phyloP scores from a whole-genome alignment of 2,888 invertebrate species.

The Hydraecia micacea region DNA sequence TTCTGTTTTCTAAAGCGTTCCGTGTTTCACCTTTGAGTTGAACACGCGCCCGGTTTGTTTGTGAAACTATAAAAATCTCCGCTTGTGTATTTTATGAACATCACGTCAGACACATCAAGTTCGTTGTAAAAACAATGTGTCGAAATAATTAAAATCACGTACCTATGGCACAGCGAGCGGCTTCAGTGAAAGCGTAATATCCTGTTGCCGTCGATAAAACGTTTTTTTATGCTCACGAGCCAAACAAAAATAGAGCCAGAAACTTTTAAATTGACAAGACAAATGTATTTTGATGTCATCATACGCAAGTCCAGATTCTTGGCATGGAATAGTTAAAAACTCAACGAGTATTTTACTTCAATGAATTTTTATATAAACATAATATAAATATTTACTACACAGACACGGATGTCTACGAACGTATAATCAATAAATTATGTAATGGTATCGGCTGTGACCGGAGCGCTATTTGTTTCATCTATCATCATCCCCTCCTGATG shows the following conservation, averaged over 20 bases:
- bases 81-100: conserved; percentile 57
- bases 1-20: conserved; percentile 43
- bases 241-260: conserved; percentile 69
- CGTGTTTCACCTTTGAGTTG: conserved; percentile 26
- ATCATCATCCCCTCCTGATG: conserved; percentile 61
- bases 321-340: conserved; percentile 66
- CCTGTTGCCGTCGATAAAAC: conserved; percentile 68
- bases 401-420: conserved; percentile 31
- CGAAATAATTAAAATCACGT: conserved; percentile 58
- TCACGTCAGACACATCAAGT: conserved; percentile 54
- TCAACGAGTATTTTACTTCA: conserved; percentile 64
- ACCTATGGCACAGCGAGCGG: conserved; percentile 24
- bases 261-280: conserved; percentile 70
- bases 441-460: conserved; percentile 37
- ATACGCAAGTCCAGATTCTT: conserved; percentile 66
- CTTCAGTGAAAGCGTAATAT: conserved; percentile 65
- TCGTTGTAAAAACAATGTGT: conserved; percentile 56
- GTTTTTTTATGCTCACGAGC: conserved; percentile 59
- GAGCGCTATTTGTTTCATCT: conserved; percentile 51
- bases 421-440: conserved; percentile 57
- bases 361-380: conserved; percentile 64
- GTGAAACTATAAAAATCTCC: conserved; percentile 61
- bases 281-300: conserved; percentile 68
- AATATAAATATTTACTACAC: conserved; percentile 67
- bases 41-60: conserved; percentile 57